Conservation (phyloP, 2,888 invertebrate genomes). For the Drosophila anomalipes region DNA sequence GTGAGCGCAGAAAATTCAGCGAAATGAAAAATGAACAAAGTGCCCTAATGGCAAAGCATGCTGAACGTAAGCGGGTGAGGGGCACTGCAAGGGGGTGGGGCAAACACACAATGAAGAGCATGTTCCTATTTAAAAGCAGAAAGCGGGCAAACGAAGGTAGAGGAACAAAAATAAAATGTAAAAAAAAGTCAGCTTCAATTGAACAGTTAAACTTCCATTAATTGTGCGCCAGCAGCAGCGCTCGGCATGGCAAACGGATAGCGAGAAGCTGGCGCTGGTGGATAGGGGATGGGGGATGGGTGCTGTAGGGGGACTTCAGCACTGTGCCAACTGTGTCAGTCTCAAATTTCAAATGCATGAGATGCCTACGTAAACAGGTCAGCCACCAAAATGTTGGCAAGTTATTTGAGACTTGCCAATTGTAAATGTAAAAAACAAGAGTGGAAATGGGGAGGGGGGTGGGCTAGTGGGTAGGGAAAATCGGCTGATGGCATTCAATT, state of each 20-base stretch:
- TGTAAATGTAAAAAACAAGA: constrained; percentile 30
- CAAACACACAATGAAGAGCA: constrained; percentile 61
- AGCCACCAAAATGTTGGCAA: constrained; percentile 61
- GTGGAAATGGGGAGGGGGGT: background rate
- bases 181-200: constrained; percentile 74
- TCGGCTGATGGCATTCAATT: constrained; percentile 66
- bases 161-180: constrained; percentile 23
- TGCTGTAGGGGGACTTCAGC: background rate
- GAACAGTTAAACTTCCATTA: constrained; percentile 84
- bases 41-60: constrained; percentile 71
- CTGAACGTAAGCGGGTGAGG: constrained; percentile 26
- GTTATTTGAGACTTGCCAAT: constrained; percentile 50
- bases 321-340: constrained; percentile 70
- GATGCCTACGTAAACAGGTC: constrained; percentile 71
- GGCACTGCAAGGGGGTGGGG: background rate
- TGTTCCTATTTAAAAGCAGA: constrained; percentile 68
- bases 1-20: constrained; percentile 70
- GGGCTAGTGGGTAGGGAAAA: constrained; percentile 2
- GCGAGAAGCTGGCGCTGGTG: background rate
- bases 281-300: background rate
- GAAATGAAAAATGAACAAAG: constrained; percentile 83
- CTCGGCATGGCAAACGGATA: background rate
- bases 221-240: constrained; percentile 69
- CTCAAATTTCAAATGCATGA: constrained; percentile 74
- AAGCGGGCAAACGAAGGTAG: constrained; percentile 21